Evolutionary conservation across 2,797 vertebrate species (phyloP).

Genomic region (Bovichtus variegatus): DNA sequence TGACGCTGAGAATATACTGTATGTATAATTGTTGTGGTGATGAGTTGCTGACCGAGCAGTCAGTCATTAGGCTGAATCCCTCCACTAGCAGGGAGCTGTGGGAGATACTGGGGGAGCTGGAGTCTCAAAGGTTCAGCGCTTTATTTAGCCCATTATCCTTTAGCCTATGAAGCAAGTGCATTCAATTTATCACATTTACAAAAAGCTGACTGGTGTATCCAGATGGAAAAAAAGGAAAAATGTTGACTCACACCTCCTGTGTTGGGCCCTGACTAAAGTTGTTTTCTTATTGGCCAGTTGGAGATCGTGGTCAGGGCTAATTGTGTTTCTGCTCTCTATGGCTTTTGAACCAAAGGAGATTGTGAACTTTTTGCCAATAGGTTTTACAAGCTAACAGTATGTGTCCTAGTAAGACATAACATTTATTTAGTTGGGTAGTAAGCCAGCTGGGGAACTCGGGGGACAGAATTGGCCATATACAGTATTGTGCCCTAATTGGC

Average conservation of each 20-base stretch:
- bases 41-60: slow-evolving; percentile 22
- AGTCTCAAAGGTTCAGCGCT: slow-evolving; percentile 29
- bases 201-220: slow-evolving; percentile 22
- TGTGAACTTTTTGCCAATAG: slow-evolving; percentile 15
- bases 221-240: slow-evolving; percentile 24
- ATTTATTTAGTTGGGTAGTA: not conserved
- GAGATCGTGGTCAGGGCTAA: not conserved
- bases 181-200: slow-evolving; percentile 34
- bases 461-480: not conserved
- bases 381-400: slow-evolving; percentile 4
- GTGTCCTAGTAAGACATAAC: slow-evolving; percentile 9
- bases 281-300: slow-evolving; percentile 13
- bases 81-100: not conserved
- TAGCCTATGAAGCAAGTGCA: slow-evolving; percentile 18
- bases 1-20: slow-evolving; percentile 35
- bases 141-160: slow-evolving; percentile 31
- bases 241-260: slow-evolving; percentile 15
- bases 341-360: slow-evolving; percentile 25
- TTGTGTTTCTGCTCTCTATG: slow-evolving; percentile 22
- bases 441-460: slow-evolving; percentile 4
- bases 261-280: not conserved
- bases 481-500: not conserved
- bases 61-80: slow-evolving; percentile 17
- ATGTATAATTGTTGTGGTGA: slow-evolving; percentile 33
- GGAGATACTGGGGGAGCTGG: not conserved